phyloP scores from a whole-genome alignment of 2,888 invertebrate species.

The Cynaeus angustus region DNA sequence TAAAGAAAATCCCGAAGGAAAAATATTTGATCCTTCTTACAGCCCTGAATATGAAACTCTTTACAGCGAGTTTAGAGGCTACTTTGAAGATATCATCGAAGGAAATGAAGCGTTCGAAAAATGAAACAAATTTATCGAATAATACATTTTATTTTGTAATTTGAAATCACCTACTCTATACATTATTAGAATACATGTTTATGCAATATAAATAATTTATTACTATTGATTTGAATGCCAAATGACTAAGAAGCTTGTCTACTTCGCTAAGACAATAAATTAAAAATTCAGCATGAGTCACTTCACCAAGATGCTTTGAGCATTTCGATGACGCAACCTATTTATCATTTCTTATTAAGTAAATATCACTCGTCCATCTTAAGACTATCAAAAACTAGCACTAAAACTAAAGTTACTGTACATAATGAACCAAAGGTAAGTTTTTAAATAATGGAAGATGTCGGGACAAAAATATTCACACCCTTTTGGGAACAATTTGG shows the following conservation, averaged over 20 bases:
- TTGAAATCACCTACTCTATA: constrained; percentile 62
- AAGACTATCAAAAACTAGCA: constrained; percentile 53
- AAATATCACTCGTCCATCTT: constrained; percentile 63
- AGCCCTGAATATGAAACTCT: constrained; percentile 74
- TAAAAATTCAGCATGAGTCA: constrained; percentile 39
- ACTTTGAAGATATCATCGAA: constrained; percentile 49
- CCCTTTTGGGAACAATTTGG: constrained; percentile 56
- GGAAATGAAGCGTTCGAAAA: constrained; percentile 28
- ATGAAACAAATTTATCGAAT: constrained; percentile 32
- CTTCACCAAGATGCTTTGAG: constrained; percentile 41
- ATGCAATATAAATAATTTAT: constrained; percentile 57
- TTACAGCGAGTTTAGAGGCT: constrained; percentile 57
- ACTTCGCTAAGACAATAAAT: constrained; percentile 48
- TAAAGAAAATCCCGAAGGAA: constrained; percentile 80
- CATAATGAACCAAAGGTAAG: constrained; percentile 59
- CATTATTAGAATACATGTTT: constrained; percentile 58
- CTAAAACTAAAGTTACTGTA: constrained; percentile 62
- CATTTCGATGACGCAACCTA: constrained; percentile 42
- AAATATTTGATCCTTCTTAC: constrained; percentile 80
- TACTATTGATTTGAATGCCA: constrained; percentile 41
- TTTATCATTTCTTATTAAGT: constrained; percentile 55
- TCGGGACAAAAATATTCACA: constrained; percentile 49
- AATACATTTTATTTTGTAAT: constrained; percentile 55
- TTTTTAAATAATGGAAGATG: constrained; percentile 50
- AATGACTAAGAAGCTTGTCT: constrained; percentile 52